phyloP scores from a whole-genome alignment of 2,888 invertebrate species.

The Temnothorax ravouxi region DNA sequence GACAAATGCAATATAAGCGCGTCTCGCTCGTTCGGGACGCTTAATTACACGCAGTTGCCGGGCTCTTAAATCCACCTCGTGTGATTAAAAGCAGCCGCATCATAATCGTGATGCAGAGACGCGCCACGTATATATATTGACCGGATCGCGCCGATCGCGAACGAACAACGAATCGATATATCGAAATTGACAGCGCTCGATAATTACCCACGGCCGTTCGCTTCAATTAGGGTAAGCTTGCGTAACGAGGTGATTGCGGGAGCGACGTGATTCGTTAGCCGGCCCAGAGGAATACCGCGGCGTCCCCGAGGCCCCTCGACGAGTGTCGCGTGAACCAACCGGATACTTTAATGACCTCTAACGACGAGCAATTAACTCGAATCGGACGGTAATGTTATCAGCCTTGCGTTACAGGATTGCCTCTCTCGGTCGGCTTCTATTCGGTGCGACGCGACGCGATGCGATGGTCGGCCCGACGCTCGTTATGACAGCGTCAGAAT shows the following conservation, averaged over 20 bases:
- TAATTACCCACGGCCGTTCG: conserved; percentile 65
- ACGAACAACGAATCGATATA: conserved; percentile 41
- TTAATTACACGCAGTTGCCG: conserved; percentile 34
- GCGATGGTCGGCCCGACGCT: conserved; percentile 41
- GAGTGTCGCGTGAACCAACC: conserved; percentile 79
- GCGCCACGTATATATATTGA: not conserved
- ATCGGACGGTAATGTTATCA: conserved; percentile 80
- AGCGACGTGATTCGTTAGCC: conserved; percentile 68
- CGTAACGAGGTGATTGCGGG: conserved; percentile 73
- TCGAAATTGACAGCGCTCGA: conserved; percentile 49
- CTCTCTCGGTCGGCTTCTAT: conserved; percentile 17
- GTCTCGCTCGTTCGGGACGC: not conserved
- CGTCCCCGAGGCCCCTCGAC: conserved; percentile 61
- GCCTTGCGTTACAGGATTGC: conserved; percentile 77
- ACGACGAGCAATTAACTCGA: conserved; percentile 84
- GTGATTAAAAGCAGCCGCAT: conserved; percentile 31
- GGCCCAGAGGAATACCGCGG: conserved; percentile 57
- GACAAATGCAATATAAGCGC: conserved; percentile 14
- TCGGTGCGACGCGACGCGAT: conserved; percentile 11
- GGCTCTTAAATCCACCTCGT: conserved; percentile 6
- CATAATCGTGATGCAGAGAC: conserved; percentile 1
- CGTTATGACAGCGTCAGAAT: conserved; percentile 63
- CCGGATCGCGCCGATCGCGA: conserved; percentile 40
- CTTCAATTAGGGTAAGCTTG: conserved; percentile 69
- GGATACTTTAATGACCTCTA: conserved; percentile 86